phyloP scores from a whole-genome alignment of 2,797 vertebrate genomes.

The Ambastaia sidthimunki region DNA sequence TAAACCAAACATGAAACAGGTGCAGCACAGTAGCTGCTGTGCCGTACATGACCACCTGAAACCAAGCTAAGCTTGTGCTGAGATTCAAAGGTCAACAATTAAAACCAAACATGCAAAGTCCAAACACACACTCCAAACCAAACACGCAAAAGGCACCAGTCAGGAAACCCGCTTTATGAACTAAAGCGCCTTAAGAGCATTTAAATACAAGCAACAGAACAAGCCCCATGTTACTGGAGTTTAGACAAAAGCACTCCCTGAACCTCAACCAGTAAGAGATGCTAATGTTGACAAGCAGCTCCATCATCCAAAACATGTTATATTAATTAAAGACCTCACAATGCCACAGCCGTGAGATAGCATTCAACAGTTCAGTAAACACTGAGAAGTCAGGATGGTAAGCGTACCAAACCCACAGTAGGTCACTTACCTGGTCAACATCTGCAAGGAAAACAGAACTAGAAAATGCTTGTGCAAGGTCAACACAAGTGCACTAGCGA shows the following conservation, averaged over 20 bases:
- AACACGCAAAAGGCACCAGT: slow-evolving; percentile 8
- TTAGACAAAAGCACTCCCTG: background rate
- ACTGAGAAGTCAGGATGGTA: too few species aligned
- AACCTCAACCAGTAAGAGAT: background rate
- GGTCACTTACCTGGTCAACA: slow-evolving; percentile 16
- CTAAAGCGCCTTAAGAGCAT: slow-evolving; percentile 29
- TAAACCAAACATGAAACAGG: background rate
- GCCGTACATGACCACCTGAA: slow-evolving; percentile 17
- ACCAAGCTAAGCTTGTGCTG: slow-evolving; percentile 1
- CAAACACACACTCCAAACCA: slow-evolving; percentile 40
- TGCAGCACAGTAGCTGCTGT: background rate
- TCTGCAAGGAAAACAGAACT: slow-evolving; percentile 6
- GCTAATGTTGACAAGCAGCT: background rate
- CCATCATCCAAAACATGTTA: background rate
- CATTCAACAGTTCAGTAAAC: too few species aligned
- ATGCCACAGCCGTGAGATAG: background rate
- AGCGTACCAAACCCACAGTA: background rate
- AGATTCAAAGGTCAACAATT: slow-evolving; percentile 16
- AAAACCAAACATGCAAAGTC: slow-evolving; percentile 39
- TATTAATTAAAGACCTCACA: background rate
- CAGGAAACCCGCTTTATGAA: slow-evolving; percentile 55
- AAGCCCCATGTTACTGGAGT: background rate
- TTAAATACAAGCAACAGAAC: background rate
- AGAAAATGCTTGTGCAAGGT: background rate
- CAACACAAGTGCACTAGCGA: slow-evolving; percentile 17